Percentiles rank a stretch among this genome's conserved stretches.
phyloP scores from a whole-genome alignment of 2,113 vertebrate genomes.

The Antechinus flavipes region DNA sequence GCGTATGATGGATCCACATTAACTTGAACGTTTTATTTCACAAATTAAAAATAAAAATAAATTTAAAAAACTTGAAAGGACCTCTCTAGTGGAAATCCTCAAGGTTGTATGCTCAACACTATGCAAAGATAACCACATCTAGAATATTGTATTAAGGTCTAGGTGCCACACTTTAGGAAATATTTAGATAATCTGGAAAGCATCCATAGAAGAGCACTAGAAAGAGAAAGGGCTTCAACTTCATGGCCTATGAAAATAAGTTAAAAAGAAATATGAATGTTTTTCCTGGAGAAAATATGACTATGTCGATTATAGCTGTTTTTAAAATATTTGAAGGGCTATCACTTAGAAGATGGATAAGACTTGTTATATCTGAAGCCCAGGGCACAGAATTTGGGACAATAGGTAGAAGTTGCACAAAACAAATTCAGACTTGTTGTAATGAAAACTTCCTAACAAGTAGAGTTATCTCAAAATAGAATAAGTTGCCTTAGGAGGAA shows the following conservation, averaged over 20 bases:
- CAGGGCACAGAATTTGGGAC: background rate
- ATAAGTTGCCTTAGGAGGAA: background rate
- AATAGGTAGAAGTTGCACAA: background rate
- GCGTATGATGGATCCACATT: background rate
- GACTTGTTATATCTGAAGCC: background rate
- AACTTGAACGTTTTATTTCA: background rate
- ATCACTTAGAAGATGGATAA: background rate
- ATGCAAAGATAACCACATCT: background rate
- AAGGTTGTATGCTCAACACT: background rate
- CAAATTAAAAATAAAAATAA: too few species aligned
- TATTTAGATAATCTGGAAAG: background rate
- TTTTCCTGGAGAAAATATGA: background rate
- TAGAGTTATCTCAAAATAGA: background rate
- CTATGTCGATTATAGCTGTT: background rate
- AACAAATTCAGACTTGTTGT: background rate
- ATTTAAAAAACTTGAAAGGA: too few species aligned
- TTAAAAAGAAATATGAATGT: background rate
- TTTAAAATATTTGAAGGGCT: background rate
- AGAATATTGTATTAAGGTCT: background rate
- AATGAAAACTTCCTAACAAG: background rate
- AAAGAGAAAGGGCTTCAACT: background rate
- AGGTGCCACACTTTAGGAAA: background rate
- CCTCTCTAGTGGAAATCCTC: too few species aligned
- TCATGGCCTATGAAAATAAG: background rate
- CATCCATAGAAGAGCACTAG: background rate